Evolutionary conservation across 1,140 invertebrate genomes (phyloP).

Genomic region (roundworm (Caenorhabditis elegans)): WBcel235 BX284602.5:10610501-10611000

Average conservation of each 20-base stretch:
- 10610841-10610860: neutral
- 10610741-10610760: neutral
- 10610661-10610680: neutral
- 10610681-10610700: neutral
- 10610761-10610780: neutral
- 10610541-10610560: too few relatives aligned
- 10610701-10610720: neutral
- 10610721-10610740: neutral
- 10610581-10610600: neutral
- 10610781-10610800: neutral
- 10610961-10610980: too few relatives aligned
- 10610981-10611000: too few relatives aligned
- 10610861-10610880: neutral
- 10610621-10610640: slow-evolving; percentile 5
- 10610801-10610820: too few relatives aligned
- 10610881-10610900: neutral
- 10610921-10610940: too few relatives aligned
- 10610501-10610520: too few relatives aligned
- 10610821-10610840: neutral
- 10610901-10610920: neutral
- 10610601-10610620: neutral
- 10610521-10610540: too few relatives aligned
- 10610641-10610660: too few relatives aligned
- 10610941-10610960: too few relatives aligned
- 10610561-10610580: neutral